Evolutionary conservation across 1,140 invertebrate species (phyloP), one percentile per base, ranked within the genome.

Genomic region (Archivesica marissinica): DNA sequence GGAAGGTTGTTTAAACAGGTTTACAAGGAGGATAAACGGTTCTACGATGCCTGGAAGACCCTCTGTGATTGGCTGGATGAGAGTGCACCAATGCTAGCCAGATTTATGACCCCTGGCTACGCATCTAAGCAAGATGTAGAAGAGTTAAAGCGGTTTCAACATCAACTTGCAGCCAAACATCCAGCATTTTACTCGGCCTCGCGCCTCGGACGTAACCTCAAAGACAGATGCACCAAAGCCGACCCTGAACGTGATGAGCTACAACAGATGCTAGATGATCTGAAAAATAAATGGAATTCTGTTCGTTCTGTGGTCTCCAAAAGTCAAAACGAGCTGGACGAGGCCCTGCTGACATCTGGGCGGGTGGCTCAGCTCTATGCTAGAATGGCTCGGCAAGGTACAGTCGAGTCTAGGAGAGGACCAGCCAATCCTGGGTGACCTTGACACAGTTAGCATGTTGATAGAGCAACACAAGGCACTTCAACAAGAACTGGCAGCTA

Each of bases 271-370:
- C 93, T 99, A 54, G 95, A 96, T 54, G 97, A 99, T 70, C 95
- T 99, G 68, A 99, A 99, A 93, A 97, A 97, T 92, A 98, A 98
- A 92, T 99, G 98, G 99, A 98, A 97, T 52, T 96, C 96, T 6
- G 97, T 99, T 11, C 98, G 98, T 93, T 96, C 97, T 11, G 99
- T 99, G 95, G 97, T 98, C 91, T 97, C 99, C 59, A 98, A 99
- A 89, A 96, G 97, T 88, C 98, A 99, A 94, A 96, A 98, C 61
- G 98, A 98, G 92, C 94, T 99, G 33, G 98, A 99, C 93, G 98
- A 99, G 93, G 98, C 98, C 25, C 94, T 99, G 13, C 94, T 99
- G 7, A 98, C 98, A 92, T 98, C 97, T 30, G 98, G 98, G 2
- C 98, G 99, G 91, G 98, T 98, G 92, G 98, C 96, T 99, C 90